These are phyloP conservation scores for Andricus curvator DNA, from an alignment of 2,888 invertebrate species.

Conservation along the genomic window DNA sequence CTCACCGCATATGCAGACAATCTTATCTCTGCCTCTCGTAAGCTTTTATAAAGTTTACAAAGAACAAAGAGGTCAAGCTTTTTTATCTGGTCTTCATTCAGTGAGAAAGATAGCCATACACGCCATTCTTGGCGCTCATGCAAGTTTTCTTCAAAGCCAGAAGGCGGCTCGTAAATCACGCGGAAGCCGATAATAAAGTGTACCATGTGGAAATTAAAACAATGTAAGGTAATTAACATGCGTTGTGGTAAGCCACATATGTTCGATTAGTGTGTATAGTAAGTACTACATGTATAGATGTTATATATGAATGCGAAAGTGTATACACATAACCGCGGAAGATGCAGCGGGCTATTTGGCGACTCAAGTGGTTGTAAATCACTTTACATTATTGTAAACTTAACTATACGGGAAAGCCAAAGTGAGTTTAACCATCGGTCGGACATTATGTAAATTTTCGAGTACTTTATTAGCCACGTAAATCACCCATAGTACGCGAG, in stretches of 20 bases:
- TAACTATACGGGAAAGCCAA: slow-evolving; percentile 61
- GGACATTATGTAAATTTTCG: slow-evolving; percentile 70
- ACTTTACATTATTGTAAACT: slow-evolving; percentile 65
- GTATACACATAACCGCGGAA: slow-evolving; percentile 22
- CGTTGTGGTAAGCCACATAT: slow-evolving; percentile 49
- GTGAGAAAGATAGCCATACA: background rate
- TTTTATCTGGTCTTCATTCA: slow-evolving; percentile 37
- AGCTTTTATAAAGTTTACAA: slow-evolving; percentile 30
- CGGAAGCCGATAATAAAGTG: slow-evolving; percentile 59
- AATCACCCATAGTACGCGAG: slow-evolving; percentile 58
- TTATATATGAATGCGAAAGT: slow-evolving; percentile 5
- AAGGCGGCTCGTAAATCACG: slow-evolving; percentile 61
- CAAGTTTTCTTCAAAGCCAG: slow-evolving; percentile 31
- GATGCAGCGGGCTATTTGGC: slow-evolving; percentile 45
- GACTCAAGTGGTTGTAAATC: slow-evolving; percentile 67
- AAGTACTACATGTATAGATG: background rate
- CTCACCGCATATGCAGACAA: background rate
- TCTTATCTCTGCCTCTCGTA: slow-evolving; percentile 29
- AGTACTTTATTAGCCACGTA: slow-evolving; percentile 69
- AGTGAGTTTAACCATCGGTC: slow-evolving; percentile 51
- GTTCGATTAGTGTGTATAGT: slow-evolving; percentile 15
- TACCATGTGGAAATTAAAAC: slow-evolving; percentile 62
- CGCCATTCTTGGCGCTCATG: slow-evolving; percentile 4
- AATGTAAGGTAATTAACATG: slow-evolving; percentile 68
- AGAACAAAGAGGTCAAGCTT: slow-evolving; percentile 33